These are phyloP conservation scores for Terrapene triunguis DNA, from an alignment of 2,113 vertebrate species.

Conservation along the genomic window DNA sequence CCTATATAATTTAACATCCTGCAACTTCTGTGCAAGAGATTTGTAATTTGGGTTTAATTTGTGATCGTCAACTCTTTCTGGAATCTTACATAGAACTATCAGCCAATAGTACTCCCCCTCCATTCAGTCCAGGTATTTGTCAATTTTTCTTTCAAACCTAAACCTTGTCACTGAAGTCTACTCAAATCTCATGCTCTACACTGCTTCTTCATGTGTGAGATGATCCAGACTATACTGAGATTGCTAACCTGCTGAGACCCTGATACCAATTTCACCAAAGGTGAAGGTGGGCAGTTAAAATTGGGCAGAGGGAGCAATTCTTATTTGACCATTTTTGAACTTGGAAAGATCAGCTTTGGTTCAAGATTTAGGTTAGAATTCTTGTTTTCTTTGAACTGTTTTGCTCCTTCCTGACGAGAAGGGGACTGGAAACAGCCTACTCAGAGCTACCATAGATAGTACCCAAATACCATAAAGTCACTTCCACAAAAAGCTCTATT, in stretches of 20 bases:
- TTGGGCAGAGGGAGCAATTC: not conserved
- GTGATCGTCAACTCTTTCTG: slow-evolving; percentile 52
- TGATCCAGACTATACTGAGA: slow-evolving; percentile 31
- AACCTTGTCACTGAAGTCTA: slow-evolving; percentile 10
- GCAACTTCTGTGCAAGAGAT: slow-evolving; percentile 28
- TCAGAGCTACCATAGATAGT: not conserved
- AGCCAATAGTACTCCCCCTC: slow-evolving; percentile 36
- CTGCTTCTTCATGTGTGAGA: slow-evolving; percentile 26
- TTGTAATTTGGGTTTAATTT: slow-evolving; percentile 63
- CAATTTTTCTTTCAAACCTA: slow-evolving; percentile 10
- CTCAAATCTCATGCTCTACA: slow-evolving; percentile 15
- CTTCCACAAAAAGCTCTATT: slow-evolving; percentile 34
- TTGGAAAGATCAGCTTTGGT: not conserved
- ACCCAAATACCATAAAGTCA: not conserved
- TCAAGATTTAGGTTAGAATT: not conserved
- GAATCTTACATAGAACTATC: not conserved
- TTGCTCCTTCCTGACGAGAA: not conserved
- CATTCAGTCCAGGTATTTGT: slow-evolving; percentile 45
- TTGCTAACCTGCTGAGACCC: slow-evolving; percentile 38
- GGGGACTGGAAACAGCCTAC: not conserved
- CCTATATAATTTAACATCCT: slow-evolving; percentile 36
- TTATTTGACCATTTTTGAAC: not conserved
- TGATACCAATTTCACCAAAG: slow-evolving; percentile 32
- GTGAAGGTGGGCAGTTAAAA: not conserved
- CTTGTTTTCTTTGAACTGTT: not conserved